Base-by-base conservation (phyloP, 2,113 vertebrate species). In the Galemys pyrenaicus region DNA sequence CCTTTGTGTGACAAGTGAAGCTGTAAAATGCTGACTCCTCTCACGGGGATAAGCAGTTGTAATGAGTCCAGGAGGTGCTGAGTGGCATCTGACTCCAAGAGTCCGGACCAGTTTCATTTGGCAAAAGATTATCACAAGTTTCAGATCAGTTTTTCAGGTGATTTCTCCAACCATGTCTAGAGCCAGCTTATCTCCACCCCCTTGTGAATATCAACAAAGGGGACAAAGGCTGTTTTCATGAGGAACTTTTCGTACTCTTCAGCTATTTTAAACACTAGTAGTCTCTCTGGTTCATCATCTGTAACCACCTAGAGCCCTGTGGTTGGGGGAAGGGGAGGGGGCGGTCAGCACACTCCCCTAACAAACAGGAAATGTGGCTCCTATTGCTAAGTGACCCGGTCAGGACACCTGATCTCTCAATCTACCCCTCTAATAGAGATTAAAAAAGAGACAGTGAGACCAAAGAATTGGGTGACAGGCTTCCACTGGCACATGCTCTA, bases 61-160 rank as follows among this genome's bases (percentile, higher is more conserved):
- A 24, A 86, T 26, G 56, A 74, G 39, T 82, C 24, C 41, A 79
- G 16, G 20, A 85, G 44, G 68, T 46, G 67, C 39, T 67, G n/a
- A 3, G 41, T 46, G 51, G 60, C 56, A 41, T 74, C 67, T 41
- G 79, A 68, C 37, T 67, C 8, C 22, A 87, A 92, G 67, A 58
- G 67, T 85, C 44, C 28, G 15, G 54, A 60, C 28, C 81, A 78
- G 46, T 95, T 96, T 95, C 93, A 64, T 73, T 87, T 80, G 92
- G 92, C 75, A 90, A 75, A 87, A 44, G 58, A 93, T 83, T 80
- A 87, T 93, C 84, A 81, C 39, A 71, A 94, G 75, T 95, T 94
- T 95, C 75, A 94, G 49, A 87, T 64, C 35, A 78, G 71, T 67
- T 90, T 87, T 82, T 86, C 44, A 58, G 39, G 24, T 78, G 54